Evolutionary conservation across 1,140 invertebrate species (phyloP), one percentile per base, ranked within the genome.

Genomic region (Atopsyche davidsoni): DNA sequence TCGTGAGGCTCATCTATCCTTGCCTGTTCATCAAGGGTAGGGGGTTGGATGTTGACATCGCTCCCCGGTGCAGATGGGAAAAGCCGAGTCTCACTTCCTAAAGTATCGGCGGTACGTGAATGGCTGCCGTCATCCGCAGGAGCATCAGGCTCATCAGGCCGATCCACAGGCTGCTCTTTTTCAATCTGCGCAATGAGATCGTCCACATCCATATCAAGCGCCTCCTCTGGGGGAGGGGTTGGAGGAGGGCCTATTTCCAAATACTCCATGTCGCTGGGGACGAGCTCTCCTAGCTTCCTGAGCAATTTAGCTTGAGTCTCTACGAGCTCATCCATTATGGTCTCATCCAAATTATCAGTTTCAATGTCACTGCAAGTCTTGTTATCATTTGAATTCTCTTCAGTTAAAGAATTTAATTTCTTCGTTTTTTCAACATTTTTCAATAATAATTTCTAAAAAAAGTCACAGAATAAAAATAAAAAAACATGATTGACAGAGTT

Each of bases 111-210:
- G 3, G 32, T 31, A 10, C 17, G 23, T 6, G 32, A 35, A n/a
- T n/a, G n/a, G n/a, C n/a, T n/a, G n/a, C n/a, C n/a, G n/a, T n/a
- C n/a, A n/a, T n/a, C n/a, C n/a, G n/a, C n/a, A n/a, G n/a, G n/a
- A n/a, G n/a, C n/a, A n/a, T n/a, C n/a, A n/a, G n/a, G n/a, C 4
- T 24, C 17, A 16, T 9, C 11, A 1, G 55, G 49, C 46, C 51
- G 47, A 47, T 58, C 55, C 2, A 58, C 38, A 1, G 55, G 55
- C 25, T 58, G 55, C 24, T 58, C 55, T 35, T 41, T 53, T 44
- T 58, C 55, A n/a, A 58, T 58, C 39, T 58, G 51, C 10, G 55
- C 51, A 3, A 58, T 58, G 10, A 58, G 24, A 44, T 58, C 55
- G 28, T 58, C 55, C 2, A 53, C 55, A 16, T 57, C 55, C 55